Evolutionary conservation across 2,888 invertebrate species (phyloP).

Genomic region (Halocaridina rubra): DNA sequence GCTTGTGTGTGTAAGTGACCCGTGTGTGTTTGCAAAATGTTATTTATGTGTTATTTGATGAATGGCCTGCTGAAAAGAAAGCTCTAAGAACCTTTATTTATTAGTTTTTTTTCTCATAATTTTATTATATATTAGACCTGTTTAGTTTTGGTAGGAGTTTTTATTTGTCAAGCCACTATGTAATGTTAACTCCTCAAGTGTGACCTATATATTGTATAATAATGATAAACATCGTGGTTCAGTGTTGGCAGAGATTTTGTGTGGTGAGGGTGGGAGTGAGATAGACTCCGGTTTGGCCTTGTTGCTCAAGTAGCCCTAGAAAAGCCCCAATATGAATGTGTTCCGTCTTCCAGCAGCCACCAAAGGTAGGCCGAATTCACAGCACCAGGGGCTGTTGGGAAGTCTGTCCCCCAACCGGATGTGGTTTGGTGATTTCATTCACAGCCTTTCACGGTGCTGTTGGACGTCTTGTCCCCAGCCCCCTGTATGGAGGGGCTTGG

Average conservation of each 20-base stretch:
- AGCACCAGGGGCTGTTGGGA: slow-evolving; percentile 63
- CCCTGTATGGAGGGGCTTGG: slow-evolving; percentile 50
- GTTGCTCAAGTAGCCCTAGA: slow-evolving; percentile 50
- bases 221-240: background rate
- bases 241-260: background rate
- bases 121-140: no score
- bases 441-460: slow-evolving; percentile 62
- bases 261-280: slow-evolving; percentile 46
- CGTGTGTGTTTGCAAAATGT: background rate
- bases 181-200: no score
- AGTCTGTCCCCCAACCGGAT: slow-evolving; percentile 58
- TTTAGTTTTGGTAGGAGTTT: no score
- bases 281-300: slow-evolving; percentile 38
- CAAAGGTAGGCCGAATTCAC: slow-evolving; percentile 63
- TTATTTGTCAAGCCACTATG: no score
- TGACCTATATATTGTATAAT: no score
- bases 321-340: slow-evolving; percentile 48
- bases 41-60: no score
- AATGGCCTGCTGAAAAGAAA: no score
- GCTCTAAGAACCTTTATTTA: no score
- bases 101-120: no score
- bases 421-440: slow-evolving; percentile 61
- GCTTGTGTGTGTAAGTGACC: background rate
- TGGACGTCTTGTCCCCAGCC: slow-evolving; percentile 62
- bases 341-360: slow-evolving; percentile 58